These are phyloP conservation scores for Sarcophaga bullata DNA, from an alignment of 1,140 invertebrate species.

Conservation along the genomic window DNA sequence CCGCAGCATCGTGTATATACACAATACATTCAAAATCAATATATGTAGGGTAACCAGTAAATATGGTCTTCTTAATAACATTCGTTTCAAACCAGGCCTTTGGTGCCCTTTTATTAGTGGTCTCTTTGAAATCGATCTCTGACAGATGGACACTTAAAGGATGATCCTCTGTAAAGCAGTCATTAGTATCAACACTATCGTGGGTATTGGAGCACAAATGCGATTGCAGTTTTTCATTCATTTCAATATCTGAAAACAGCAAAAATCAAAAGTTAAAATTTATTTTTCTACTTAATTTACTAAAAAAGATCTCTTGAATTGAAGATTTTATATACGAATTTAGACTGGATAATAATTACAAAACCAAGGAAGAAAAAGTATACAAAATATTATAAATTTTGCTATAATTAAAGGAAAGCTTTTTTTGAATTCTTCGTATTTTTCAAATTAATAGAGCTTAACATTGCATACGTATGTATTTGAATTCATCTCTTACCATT, in stretches of 20 bases:
- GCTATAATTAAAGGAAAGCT: too few relatives aligned
- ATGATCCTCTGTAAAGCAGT: not conserved
- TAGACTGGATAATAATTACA: too few relatives aligned
- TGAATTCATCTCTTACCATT: slow-evolving; percentile 31
- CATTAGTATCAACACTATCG: not conserved
- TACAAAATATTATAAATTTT: too few relatives aligned
- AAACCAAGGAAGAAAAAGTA: too few relatives aligned
- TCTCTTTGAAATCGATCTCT: not conserved
- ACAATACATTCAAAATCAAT: slow-evolving; percentile 70
- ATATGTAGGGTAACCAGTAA: slow-evolving; percentile 68
- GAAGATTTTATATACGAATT: too few relatives aligned
- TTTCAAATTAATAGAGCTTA: too few relatives aligned
- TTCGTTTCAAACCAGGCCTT: slow-evolving; percentile 49
- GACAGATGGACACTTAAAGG: slow-evolving; percentile 7
- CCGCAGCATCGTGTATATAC: slow-evolving; percentile 69
- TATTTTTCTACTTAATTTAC: too few relatives aligned
- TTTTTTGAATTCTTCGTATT: too few relatives aligned
- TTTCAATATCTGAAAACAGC: slow-evolving; percentile 33
- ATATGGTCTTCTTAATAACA: slow-evolving; percentile 61
- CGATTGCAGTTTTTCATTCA: not conserved
- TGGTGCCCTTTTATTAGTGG: not conserved
- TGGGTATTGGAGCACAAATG: not conserved
- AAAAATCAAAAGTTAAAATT: too few relatives aligned
- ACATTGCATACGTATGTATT: not conserved
- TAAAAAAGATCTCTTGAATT: too few relatives aligned